Evolutionary conservation across 2,888 invertebrate genomes (phyloP).

Genomic region (Pherbina coryleti): DNA sequence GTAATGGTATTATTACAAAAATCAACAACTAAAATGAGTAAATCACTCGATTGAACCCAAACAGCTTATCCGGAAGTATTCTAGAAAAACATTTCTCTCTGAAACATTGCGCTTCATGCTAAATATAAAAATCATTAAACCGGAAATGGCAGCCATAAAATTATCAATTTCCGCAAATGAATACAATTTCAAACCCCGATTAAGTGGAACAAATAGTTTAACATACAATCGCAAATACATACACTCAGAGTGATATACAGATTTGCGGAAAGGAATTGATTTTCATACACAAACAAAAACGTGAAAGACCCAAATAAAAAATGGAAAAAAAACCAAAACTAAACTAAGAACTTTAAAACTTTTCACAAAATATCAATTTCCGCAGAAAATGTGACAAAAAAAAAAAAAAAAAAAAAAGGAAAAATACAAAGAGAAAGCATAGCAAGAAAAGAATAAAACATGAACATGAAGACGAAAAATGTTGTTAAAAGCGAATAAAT

Average conservation of each 20-base stretch:
- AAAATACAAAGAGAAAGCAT: too few relatives aligned
- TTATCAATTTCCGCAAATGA: conserved; percentile 58
- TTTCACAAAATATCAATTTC: conserved; percentile 62
- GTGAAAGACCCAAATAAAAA: background rate
- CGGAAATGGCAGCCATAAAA: conserved; percentile 60
- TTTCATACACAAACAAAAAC: background rate
- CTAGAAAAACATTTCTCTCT: background rate
- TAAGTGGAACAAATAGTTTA: conserved; percentile 32
- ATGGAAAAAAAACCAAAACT: conserved; percentile 1
- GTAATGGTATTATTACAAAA: background rate
- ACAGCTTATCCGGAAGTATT: background rate
- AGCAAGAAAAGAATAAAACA: background rate
- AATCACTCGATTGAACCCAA: background rate
- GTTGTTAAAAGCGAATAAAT: conserved; percentile 36
- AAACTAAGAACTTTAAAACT: conserved; percentile 43
- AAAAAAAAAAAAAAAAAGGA: background rate
- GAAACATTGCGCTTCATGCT: background rate
- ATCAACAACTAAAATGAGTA: background rate
- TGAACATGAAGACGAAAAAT: background rate
- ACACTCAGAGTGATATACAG: background rate
- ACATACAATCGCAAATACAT: background rate
- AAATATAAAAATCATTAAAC: background rate
- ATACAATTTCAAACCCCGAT: conserved; percentile 29
- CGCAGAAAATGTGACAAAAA: conserved; percentile 45
- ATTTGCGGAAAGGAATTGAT: background rate